Evolutionary conservation across 2,113 vertebrate genomes (phyloP).

Genomic region (Choloepus hoffmanni): DNA sequence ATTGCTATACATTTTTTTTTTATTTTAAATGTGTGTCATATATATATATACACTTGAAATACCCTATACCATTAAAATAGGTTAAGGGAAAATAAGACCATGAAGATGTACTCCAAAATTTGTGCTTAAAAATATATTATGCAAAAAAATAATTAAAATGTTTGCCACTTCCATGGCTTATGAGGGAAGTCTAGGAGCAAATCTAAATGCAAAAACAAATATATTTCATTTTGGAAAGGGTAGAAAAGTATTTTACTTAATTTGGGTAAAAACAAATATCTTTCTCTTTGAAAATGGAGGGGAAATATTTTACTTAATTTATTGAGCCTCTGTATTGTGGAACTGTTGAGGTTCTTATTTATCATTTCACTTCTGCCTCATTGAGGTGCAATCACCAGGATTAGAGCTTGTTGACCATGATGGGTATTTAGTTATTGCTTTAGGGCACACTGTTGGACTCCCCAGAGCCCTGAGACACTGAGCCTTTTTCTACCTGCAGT

Average conservation of each 20-base stretch:
- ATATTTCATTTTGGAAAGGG: not conserved
- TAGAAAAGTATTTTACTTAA: not conserved
- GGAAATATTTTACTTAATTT: not conserved
- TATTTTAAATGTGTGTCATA: constrained; percentile 46
- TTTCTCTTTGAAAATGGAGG: not conserved
- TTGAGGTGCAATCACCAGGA: constrained; percentile 74
- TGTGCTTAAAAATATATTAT: not conserved
- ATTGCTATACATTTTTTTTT: constrained; percentile 62
- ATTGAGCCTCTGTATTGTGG: not conserved
- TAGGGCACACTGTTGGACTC: constrained; percentile 62
- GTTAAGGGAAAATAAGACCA: constrained; percentile 58
- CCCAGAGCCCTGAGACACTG: constrained; percentile 17
- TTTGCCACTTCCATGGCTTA: not conserved
- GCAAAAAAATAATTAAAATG: not conserved
- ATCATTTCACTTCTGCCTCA: constrained; percentile 54
- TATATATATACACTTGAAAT: not conserved
- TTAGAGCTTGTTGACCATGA: constrained; percentile 67
- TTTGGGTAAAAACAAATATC: not conserved
- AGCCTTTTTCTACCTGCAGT: constrained; percentile 70
- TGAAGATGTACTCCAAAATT: constrained; percentile 52
- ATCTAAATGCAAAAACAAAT: constrained; percentile 33
- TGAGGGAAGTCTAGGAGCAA: not conserved
- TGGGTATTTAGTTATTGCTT: constrained; percentile 71
- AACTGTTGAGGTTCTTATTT: constrained; percentile 6
- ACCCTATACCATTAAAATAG: constrained; percentile 29